Conservation (phyloP, 2,888 invertebrate genomes). For the Zaprionus bogoriensis region DNA sequence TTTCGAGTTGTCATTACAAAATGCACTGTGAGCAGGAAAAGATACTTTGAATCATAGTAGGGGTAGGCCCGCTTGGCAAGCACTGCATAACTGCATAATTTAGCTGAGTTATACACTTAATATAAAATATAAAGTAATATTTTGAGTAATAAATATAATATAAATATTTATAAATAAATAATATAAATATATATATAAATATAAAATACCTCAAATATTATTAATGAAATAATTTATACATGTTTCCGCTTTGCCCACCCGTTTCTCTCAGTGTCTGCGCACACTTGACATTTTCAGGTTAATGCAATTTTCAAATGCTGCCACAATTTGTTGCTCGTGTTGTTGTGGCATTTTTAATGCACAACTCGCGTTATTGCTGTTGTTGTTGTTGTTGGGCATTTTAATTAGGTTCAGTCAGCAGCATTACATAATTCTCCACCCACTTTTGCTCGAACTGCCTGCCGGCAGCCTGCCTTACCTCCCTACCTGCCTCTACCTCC, state of each 20-base stretch:
- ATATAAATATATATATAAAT: not conserved
- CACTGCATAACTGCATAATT: not conserved
- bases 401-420: conserved; percentile 55
- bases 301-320: conserved; percentile 60
- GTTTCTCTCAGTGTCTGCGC: not conserved
- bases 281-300: conserved; percentile 63
- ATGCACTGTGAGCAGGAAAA: conserved; percentile 26
- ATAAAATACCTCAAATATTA: not conserved
- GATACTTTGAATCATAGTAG: too few species aligned
- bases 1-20: conserved; percentile 9
- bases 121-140: not conserved
- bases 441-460: too few species aligned
- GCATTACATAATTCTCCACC: conserved; percentile 51
- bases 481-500: not conserved
- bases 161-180: not conserved
- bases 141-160: not conserved
- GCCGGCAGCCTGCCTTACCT: not conserved
- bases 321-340: conserved; percentile 33
- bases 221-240: not conserved
- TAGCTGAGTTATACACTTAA: not conserved
- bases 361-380: conserved; percentile 4
- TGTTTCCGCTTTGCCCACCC: not conserved
- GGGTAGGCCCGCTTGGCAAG: too few species aligned
- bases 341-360: conserved; percentile 31
- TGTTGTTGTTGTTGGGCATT: conserved; percentile 35